A percentile compares a stretch with the other conserved stretches of the same genome.
These are phyloP conservation scores for Drosophila littoralis DNA, from an alignment of 1,140 invertebrate species.

Conservation along the genomic window DNA sequence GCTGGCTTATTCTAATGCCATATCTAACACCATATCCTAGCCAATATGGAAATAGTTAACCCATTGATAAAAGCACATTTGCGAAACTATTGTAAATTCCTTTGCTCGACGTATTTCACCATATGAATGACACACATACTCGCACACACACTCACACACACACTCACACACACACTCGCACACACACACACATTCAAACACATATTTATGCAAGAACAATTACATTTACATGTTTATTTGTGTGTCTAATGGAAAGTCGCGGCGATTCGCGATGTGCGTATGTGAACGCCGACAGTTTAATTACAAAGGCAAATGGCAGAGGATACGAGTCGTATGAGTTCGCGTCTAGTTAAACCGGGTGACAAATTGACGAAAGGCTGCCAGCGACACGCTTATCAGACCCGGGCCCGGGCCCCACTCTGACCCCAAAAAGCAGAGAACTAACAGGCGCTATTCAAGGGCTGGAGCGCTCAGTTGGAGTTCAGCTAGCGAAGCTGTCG, in stretches of 20 bases:
- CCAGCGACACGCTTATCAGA: slow-evolving; percentile 58
- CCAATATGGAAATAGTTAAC: neutral
- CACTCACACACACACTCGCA: no score
- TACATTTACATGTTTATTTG: slow-evolving; percentile 17
- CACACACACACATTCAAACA: neutral
- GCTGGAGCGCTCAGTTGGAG: slow-evolving; percentile 60
- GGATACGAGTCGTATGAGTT: slow-evolving; percentile 8
- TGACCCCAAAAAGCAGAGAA: slow-evolving; percentile 37
- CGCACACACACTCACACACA: no score
- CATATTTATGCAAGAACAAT: slow-evolving; percentile 5
- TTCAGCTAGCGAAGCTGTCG: slow-evolving; percentile 71
- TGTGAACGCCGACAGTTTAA: slow-evolving; percentile 46
- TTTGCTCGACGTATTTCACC: slow-evolving; percentile 43
- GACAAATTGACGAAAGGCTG: slow-evolving; percentile 74
- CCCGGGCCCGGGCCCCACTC: slow-evolving; percentile 1
- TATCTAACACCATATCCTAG: neutral
- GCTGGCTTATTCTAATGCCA: neutral
- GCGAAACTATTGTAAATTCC: slow-evolving; percentile 13
- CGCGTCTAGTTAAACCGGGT: slow-evolving; percentile 20
- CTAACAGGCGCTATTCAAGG: slow-evolving; percentile 34
- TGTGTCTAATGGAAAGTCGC: neutral
- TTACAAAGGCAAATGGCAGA: slow-evolving; percentile 41
- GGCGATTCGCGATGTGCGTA: slow-evolving; percentile 15
- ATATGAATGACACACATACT: slow-evolving; percentile 38
- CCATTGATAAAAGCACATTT: slow-evolving; percentile 7